Conservation (phyloP, 2,888 invertebrate genomes). For the Neocrepidodera transversa region DNA sequence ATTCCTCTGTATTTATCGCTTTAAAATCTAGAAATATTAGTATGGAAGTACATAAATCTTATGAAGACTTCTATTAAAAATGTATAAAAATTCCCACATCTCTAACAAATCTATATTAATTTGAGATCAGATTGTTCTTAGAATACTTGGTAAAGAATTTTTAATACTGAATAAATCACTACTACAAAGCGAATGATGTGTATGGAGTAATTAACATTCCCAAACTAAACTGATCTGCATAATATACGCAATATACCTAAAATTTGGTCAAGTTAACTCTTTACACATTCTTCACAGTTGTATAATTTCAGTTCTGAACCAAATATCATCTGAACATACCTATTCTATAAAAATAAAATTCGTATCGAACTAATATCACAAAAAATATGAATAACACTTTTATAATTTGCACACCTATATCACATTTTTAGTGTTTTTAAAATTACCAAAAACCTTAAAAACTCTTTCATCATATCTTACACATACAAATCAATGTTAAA, state of each 20-base stretch:
- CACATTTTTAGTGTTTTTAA: constrained; percentile 29
- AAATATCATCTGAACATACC: constrained; percentile 27
- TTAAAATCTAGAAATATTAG: constrained; percentile 27
- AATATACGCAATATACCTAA: constrained; percentile 12
- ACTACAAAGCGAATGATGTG: constrained; percentile 12
- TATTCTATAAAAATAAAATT: constrained; percentile 36
- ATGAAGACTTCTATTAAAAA: constrained; percentile 30
- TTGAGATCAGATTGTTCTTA: constrained; percentile 35
- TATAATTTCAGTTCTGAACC: constrained; percentile 30
- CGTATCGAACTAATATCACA: constrained; percentile 48
- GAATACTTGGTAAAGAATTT: constrained; percentile 30
- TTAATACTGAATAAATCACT: constrained; percentile 33
- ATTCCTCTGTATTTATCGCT: constrained; percentile 3
- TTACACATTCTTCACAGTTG: constrained; percentile 3
- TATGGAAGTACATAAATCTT: constrained; percentile 29
- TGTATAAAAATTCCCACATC: constrained; percentile 34
- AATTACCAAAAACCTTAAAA: constrained; percentile 24
- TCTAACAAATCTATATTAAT: constrained; percentile 29
- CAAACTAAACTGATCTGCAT: constrained; percentile 7
- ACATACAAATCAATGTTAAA: constrained; percentile 23
- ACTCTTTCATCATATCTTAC: constrained; percentile 19
- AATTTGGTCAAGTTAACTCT: neutral
- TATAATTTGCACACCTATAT: constrained; percentile 29
- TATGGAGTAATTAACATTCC: neutral
- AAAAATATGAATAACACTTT: constrained; percentile 34